These are phyloP conservation scores for Myopa testacea DNA, from an alignment of 2,888 invertebrate genomes.

Conservation along the genomic window DNA sequence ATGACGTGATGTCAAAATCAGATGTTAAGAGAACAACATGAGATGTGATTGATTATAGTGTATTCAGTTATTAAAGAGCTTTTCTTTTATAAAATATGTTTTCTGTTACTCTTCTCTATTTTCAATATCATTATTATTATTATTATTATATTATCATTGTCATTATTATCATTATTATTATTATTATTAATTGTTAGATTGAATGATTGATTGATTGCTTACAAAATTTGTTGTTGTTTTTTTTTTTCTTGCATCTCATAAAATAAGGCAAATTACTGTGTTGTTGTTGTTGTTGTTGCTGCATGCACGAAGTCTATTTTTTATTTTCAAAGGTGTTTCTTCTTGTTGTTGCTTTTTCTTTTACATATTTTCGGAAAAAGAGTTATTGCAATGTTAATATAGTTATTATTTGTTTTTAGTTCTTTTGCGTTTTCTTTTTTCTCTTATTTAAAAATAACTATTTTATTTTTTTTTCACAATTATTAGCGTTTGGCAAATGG, in stretches of 20 bases:
- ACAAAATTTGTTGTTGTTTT: constrained; percentile 20
- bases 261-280: constrained; percentile 39
- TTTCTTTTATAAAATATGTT: no score
- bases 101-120: no score
- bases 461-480: constrained; percentile 16
- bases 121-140: no score
- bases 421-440: background rate
- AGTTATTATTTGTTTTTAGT: background rate
- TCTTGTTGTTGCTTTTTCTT: background rate
- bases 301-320: constrained; percentile 30
- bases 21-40: no score
- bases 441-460: background rate
- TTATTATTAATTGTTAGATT: no score
- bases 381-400: constrained; percentile 5
- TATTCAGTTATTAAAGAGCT: no score
- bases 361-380: background rate
- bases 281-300: constrained; percentile 14
- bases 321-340: constrained; percentile 9
- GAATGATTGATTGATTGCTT: background rate
- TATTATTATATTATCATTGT: no score
- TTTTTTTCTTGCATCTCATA: constrained; percentile 29
- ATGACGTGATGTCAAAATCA: no score
- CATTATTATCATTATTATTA: no score
- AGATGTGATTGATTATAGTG: no score
- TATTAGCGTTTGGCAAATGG: constrained; percentile 27